These are phyloP conservation scores for Semibalanus balanoides DNA, from an alignment of 1,140 invertebrate genomes.

Conservation along the genomic window DNA sequence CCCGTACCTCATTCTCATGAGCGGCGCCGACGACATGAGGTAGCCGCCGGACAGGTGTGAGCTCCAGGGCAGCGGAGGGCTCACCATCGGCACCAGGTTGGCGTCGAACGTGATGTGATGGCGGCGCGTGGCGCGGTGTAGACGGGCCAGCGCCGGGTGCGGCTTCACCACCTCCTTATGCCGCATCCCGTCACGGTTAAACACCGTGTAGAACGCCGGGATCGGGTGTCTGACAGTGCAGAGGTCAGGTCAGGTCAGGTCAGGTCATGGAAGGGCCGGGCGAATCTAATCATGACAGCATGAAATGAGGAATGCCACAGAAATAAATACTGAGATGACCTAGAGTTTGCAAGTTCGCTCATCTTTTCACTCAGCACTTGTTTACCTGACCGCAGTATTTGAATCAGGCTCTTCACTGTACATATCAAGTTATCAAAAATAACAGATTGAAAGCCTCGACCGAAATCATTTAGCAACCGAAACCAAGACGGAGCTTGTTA, in stretches of 20 bases:
- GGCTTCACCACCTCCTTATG: slow-evolving; percentile 66
- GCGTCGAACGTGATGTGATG: slow-evolving; percentile 41
- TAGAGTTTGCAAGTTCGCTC: no score
- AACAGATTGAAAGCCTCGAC: no score
- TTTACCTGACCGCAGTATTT: no score
- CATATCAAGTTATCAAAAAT: no score
- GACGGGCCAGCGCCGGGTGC: slow-evolving; percentile 52
- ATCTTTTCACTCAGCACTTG: no score
- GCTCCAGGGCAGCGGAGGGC: slow-evolving; percentile 69
- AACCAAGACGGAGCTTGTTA: no score
- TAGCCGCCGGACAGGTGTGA: slow-evolving; percentile 52
- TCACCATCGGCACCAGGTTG: slow-evolving; percentile 51
- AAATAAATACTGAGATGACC: no score
- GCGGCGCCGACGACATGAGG: slow-evolving; percentile 48
- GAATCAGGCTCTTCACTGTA: no score
- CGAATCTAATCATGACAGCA: neutral
- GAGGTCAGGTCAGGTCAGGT: neutral
- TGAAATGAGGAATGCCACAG: no score
- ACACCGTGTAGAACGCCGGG: slow-evolving; percentile 11
- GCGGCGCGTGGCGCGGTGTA: slow-evolving; percentile 46
- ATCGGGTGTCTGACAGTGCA: slow-evolving; percentile 8
- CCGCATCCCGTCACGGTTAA: slow-evolving; percentile 33
- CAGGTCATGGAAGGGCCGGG: neutral
- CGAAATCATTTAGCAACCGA: no score
- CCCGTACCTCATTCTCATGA: slow-evolving; percentile 37